Evolutionary conservation across 2,797 vertebrate species (phyloP), one percentile per base, ranked within the genome.

Genomic region (Ispidina picta): DNA sequence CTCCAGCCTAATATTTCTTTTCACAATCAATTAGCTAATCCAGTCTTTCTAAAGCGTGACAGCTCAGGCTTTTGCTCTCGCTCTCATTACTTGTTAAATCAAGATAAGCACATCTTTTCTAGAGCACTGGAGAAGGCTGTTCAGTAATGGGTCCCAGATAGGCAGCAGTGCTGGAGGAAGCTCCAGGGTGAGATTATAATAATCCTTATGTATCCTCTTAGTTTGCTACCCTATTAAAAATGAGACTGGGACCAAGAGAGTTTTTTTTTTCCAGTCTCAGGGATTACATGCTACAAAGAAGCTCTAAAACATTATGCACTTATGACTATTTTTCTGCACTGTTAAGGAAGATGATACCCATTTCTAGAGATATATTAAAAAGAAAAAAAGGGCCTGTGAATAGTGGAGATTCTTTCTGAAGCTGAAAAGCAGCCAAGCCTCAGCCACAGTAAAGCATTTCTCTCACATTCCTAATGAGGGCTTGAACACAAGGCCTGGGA

Each of bases 81-180:
- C 86, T 91, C 89, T 89, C 85, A 33, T 89, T 74, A 72, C 49
- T 79, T 90, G 69, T 94, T 92, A 90, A 89, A 96, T 96, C 94
- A 96, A 95, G 92, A 90, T 93, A 92, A 94, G 79, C 70, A 80
- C 25, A 48, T 86, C 33, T 90, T 94, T 94, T 94, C 92, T 95
- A 37, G 95, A 96, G 82, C 41, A 48, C 39, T 66, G 14, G 58
- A 71, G 29, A 92, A 94, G 55, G 60, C 59, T 74, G 46, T 66
- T 90, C 59, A 64, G 5, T 94, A 94, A 86, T 23, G 25, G 82
- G 19, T n/a, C 81, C 63, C 86, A 90, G 92, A 75, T 1, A 94
- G 72, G 79, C 76, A 78, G 58, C 26, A 64, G 83, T 37, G 54
- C 78, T 94, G 28, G 70, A 92, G n/a, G 59, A 83, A 92, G 77